phyloP scores from a whole-genome alignment of 2,797 vertebrate genomes.

The Schizopygopsis pylzovi region DNA sequence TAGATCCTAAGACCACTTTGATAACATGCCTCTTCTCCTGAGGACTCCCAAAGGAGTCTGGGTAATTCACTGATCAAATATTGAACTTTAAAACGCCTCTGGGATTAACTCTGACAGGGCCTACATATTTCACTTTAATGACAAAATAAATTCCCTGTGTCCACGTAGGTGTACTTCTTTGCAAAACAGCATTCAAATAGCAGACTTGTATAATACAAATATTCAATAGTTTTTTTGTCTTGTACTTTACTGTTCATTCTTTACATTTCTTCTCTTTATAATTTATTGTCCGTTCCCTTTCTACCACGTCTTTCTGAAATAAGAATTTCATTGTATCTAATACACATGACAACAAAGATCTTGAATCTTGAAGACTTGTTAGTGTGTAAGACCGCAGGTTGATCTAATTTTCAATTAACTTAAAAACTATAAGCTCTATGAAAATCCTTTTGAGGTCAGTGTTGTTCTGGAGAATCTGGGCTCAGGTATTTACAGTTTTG shows the following conservation, averaged over 20 bases:
- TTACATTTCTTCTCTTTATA: background rate
- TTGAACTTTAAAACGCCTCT: conserved; percentile 64
- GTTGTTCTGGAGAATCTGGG: background rate
- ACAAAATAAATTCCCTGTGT: conserved; percentile 7
- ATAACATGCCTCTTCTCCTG: conserved; percentile 56
- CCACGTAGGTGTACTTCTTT: background rate
- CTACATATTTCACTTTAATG: conserved; percentile 34
- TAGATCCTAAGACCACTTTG: conserved; percentile 28
- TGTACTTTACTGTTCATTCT: background rate
- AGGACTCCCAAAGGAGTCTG: conserved; percentile 66
- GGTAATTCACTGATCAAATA: conserved; percentile 70
- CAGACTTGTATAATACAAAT: background rate
- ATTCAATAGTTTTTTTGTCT: background rate
- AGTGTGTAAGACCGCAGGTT: background rate
- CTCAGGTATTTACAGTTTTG: background rate
- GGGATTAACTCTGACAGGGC: conserved; percentile 66
- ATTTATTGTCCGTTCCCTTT: background rate
- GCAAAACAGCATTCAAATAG: background rate
- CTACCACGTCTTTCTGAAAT: background rate
- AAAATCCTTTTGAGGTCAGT: background rate
- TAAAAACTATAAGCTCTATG: background rate
- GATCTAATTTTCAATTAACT: background rate
- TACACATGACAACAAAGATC: background rate
- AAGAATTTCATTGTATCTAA: background rate
- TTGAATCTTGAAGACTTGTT: background rate